These are phyloP conservation scores for Tolypeutes matacus DNA, from an alignment of 2,797 vertebrate species.

Conservation along the genomic window DNA sequence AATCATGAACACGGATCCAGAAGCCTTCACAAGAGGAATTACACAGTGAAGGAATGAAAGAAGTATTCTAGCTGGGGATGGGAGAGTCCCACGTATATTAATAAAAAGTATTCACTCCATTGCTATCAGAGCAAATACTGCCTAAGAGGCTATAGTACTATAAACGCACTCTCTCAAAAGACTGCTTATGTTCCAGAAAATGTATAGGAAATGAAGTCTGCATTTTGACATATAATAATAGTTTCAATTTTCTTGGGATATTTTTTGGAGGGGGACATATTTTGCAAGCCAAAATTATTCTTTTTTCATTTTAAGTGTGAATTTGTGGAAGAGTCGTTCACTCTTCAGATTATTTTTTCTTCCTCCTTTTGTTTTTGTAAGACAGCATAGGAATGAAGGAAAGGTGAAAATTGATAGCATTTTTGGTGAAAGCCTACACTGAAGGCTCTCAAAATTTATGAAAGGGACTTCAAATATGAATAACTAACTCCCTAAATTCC, in stretches of 20 bases:
- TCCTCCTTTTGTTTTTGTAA: constrained; percentile 64
- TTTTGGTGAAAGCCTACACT: constrained; percentile 57
- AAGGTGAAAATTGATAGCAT: constrained; percentile 66
- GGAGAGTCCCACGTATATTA: background rate
- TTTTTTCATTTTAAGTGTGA: constrained; percentile 71
- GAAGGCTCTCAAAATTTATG: constrained; percentile 49
- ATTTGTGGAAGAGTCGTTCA: constrained; percentile 59
- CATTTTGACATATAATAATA: background rate
- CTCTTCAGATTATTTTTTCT: constrained; percentile 64
- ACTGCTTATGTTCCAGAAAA: background rate
- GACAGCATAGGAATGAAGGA: constrained; percentile 55
- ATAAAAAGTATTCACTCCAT: background rate
- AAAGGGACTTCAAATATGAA: background rate
- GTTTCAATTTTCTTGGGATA: constrained; percentile 21
- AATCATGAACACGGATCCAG: background rate
- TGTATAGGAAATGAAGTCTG: constrained; percentile 29
- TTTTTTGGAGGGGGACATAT: background rate
- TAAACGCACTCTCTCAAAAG: background rate
- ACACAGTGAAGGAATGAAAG: background rate
- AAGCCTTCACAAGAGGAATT: background rate
- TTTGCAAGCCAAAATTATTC: background rate
- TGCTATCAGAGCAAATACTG: background rate
- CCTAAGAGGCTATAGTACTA: background rate
- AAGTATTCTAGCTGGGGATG: background rate
- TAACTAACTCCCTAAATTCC: constrained; percentile 57